phyloP scores from a whole-genome alignment of 2,888 invertebrate genomes.

The Mylabris sibirica region DNA sequence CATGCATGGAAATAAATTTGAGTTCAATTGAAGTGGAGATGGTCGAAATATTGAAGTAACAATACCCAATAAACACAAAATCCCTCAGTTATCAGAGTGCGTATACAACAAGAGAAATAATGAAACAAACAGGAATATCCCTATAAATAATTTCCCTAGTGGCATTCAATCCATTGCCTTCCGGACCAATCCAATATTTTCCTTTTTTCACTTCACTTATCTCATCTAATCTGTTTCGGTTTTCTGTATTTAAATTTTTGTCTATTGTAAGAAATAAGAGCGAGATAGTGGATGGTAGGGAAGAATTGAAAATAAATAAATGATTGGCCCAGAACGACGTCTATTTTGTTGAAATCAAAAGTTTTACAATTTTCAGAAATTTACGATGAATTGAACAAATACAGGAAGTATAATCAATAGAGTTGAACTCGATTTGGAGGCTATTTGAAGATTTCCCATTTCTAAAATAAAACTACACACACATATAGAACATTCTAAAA shows the following conservation, averaged over 20 bases:
- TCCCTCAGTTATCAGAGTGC: neutral
- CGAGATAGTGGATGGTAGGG: neutral
- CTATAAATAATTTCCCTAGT: neutral
- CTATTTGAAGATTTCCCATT: neutral
- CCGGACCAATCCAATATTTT: neutral
- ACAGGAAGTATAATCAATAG: neutral
- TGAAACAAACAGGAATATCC: neutral
- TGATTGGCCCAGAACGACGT: neutral
- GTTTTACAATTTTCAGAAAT: neutral
- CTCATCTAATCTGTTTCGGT: neutral
- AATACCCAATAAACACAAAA: neutral
- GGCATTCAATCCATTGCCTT: neutral
- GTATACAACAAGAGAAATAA: neutral
- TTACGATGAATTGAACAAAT: neutral
- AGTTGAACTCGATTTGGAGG: neutral
- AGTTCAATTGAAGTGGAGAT: too few relatives aligned
- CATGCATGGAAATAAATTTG: neutral
- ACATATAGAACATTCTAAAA: neutral
- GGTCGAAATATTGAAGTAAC: neutral
- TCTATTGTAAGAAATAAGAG: neutral
- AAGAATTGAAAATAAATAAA: too few relatives aligned
- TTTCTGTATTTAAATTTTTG: neutral
- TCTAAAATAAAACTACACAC: neutral
- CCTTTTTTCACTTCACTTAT: neutral
- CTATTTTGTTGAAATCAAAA: neutral